Base-by-base conservation (phyloP, 2,888 invertebrate species). In the Rhagonycha lutea region DNA sequence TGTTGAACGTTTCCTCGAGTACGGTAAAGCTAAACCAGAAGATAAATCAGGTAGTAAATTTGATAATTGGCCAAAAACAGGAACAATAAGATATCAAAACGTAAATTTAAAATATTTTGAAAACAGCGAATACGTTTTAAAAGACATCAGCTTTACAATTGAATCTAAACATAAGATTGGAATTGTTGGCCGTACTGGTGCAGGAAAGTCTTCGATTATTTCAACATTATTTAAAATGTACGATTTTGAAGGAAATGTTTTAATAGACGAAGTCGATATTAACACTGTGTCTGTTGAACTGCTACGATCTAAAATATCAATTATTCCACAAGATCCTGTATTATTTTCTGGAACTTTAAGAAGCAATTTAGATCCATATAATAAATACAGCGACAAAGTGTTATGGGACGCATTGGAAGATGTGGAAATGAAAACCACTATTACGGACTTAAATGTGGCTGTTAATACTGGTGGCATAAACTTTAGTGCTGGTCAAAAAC, bases 321-420 rank as follows among this genome's bases (percentile, higher is more conserved):
- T 96, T 83, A 96, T 96, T 72, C 95, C 96, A 0, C 95, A 96
- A 86, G 95, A 95, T 84, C 95, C 96, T 0, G 93, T 95, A 73
- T 88, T 96, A 65, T 96, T 98, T 88, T 94, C 94, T 0, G 97
- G 96, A 61, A 93, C 95, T 10, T 90, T 98, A 88, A 89, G 97
- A 3, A 92, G 93, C 83, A 97, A 97, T 88, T 89, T 97, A 74
- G 97, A 97, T 89, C 97, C 97, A 2, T 95, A 96, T 85, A 91
- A 92, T 74, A 91, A 93, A 83, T 94, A 93, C 84, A 89, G 91
- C 0, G 97, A 97, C 82, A 90, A 91, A n/a, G 90, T 93, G 75
- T 87, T 98, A 1, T 97, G 97, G 97, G 90, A 91, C 76, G 95
- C 94, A 0, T 88, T 97, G 24, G 94, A 95, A 79, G 94, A 96